Evolutionary conservation across 2,888 invertebrate species (phyloP).

Genomic region (Dryomyza anilis): DNA sequence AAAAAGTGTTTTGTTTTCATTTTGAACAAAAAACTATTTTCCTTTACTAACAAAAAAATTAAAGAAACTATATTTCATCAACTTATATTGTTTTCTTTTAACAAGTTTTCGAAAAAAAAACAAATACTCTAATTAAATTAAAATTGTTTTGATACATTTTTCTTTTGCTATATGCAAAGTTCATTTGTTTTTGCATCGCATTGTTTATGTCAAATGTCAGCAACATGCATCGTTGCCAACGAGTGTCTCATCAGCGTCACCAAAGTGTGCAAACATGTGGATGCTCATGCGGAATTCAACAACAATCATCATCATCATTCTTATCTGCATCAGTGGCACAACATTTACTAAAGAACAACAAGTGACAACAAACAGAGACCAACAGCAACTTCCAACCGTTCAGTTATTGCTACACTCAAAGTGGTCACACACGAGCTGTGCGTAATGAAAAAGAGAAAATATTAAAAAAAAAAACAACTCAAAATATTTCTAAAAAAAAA

Average conservation of each 20-base stretch:
- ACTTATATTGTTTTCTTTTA: too few relatives aligned
- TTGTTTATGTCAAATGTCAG: neutral
- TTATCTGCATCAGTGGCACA: neutral
- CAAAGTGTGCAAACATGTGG: neutral
- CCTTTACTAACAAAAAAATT: too few relatives aligned
- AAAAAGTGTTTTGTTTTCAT: too few relatives aligned
- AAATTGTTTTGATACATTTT: too few relatives aligned
- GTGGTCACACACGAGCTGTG: too few relatives aligned
- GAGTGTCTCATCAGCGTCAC: neutral
- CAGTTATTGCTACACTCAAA: neutral
- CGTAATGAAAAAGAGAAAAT: neutral
- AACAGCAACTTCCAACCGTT: neutral
- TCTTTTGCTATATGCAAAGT: neutral
- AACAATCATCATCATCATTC: neutral
- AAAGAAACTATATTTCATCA: too few relatives aligned
- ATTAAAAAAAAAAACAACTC: neutral
- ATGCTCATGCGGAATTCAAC: neutral
- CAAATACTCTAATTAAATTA: too few relatives aligned
- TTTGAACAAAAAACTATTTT: too few relatives aligned
- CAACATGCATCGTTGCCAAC: neutral
- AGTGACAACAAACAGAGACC: neutral
- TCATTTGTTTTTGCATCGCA: neutral
- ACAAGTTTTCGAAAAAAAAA: too few relatives aligned
- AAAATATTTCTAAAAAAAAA: neutral
- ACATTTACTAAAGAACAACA: neutral